Conservation (phyloP, 1,140 invertebrate species). For the Lanistes nyassanus region DNA sequence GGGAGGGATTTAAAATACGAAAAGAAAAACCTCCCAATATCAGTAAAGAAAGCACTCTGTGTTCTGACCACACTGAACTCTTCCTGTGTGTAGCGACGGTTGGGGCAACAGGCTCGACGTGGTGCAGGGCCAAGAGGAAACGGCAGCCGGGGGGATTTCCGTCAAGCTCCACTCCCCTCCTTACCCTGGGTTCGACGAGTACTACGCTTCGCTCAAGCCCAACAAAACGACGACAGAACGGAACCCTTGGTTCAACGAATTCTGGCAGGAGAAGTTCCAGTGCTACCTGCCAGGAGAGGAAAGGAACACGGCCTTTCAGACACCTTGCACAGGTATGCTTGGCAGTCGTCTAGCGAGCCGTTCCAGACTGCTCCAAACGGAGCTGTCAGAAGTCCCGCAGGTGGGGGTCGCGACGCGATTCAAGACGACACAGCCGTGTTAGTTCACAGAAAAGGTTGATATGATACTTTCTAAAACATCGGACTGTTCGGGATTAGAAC, state of each 20-base stretch:
- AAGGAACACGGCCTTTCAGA: constrained; percentile 22
- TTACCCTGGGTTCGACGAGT: constrained; percentile 75
- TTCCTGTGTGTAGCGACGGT: constrained; percentile 72
- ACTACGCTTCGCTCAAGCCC: constrained; percentile 77
- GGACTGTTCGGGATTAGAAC: too few relatives aligned
- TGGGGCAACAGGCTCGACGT: constrained; percentile 83
- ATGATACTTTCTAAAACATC: too few relatives aligned
- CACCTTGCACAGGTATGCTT: constrained; percentile 56
- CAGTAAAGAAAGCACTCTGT: too few relatives aligned
- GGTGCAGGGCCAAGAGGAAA: constrained; percentile 74
- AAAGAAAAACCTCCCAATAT: not conserved
- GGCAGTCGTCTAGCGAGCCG: too few relatives aligned
- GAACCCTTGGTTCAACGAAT: constrained; percentile 83
- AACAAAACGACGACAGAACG: constrained; percentile 70
- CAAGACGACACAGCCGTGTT: not conserved
- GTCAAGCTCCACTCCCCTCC: constrained; percentile 80
- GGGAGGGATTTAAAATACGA: not conserved
- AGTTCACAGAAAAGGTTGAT: too few relatives aligned
- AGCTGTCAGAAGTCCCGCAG: too few relatives aligned
- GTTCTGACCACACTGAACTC: not conserved
- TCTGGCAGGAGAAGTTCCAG: constrained; percentile 79
- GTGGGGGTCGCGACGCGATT: not conserved
- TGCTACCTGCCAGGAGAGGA: constrained; percentile 68
- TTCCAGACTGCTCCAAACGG: too few relatives aligned
- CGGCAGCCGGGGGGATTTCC: constrained; percentile 80